Base-by-base conservation (phyloP, 2,888 invertebrate species). In the Isoperla grammatica region DNA sequence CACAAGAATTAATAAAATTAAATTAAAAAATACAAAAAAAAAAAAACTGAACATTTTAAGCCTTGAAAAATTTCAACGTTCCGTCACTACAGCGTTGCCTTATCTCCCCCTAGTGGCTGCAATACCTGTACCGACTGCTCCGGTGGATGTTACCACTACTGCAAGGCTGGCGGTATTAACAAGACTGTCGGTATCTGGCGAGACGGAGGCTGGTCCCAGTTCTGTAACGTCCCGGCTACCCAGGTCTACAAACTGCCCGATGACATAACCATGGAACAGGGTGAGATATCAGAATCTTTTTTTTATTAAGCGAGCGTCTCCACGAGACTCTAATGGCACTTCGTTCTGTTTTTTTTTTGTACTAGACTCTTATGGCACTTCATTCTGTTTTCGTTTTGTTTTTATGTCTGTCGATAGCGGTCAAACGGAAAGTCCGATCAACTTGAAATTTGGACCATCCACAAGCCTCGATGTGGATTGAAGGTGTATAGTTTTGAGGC, bases 201-300 rank as follows among this genome's bases (percentile, higher is more conserved):
- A 29, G 76, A 87, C 63, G 87, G 87, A 0, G 87, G 87, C 19
- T 87, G 86, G 85, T 82, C 86, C 0, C 79, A 84, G 62, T 87
- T 82, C 67, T 78, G 76, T n/a, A 50, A 76, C 15, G 81, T 80
- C 1, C 84, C 86, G 0, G 81, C 82, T 57, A 71, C 71, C 0
- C 85, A 85, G 71, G 83, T 87, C 1, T 80, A 76, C 65, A 75
- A 75, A n/a, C 61, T 85, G 20, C 81, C 83, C 1, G 78, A 79
- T 2, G 73, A 69, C 1, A 78, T 85, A 20, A 77, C 80, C 1
- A 75, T 82, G 2, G 77, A 82, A 66, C 81, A 83, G 75, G 84
- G 84, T 82, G 65, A 37, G 37, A 39, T 45, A 57, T 20, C 55
- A 42, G 37, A 60, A 6, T 39, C 13, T 20, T 13, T 39, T 17